These are phyloP conservation scores for Paralichthys olivaceus DNA, from an alignment of 2,113 vertebrate genomes.

Conservation along the genomic window DNA sequence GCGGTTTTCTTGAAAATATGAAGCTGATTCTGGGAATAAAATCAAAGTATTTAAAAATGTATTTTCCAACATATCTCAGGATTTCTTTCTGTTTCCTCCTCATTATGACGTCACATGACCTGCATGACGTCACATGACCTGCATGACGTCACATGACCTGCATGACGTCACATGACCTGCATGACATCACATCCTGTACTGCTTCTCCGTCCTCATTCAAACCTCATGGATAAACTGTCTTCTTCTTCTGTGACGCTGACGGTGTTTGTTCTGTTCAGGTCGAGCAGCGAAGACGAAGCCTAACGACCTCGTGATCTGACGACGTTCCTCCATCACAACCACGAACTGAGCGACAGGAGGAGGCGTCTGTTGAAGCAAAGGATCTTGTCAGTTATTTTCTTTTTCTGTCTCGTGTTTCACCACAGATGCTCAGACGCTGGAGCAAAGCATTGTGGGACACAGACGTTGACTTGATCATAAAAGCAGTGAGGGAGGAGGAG, in stretches of 20 bases:
- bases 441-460: slow-evolving; percentile 63
- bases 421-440: slow-evolving; percentile 36
- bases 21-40: too few relatives aligned
- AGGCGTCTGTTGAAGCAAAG: slow-evolving; percentile 12
- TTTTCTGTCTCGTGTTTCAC: slow-evolving; percentile 39
- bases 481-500: neutral
- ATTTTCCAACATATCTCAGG: too few relatives aligned
- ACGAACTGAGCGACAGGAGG: slow-evolving; percentile 3
- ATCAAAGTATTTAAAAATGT: too few relatives aligned
- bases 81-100: too few relatives aligned
- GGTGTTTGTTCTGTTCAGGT: slow-evolving; percentile 77
- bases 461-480: slow-evolving; percentile 37
- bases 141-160: too few relatives aligned
- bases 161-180: too few relatives aligned
- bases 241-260: neutral
- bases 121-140: too few relatives aligned
- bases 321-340: slow-evolving; percentile 53
- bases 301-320: slow-evolving; percentile 93
- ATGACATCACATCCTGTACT: too few relatives aligned
- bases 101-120: too few relatives aligned
- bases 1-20: too few relatives aligned
- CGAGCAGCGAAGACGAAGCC: slow-evolving; percentile 94
- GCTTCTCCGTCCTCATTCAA: neutral
- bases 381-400: neutral
- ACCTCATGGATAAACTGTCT: neutral